Evolutionary conservation across 2,888 invertebrate genomes (phyloP), one percentile per base, ranked within the genome.

Genomic region (Schizotus pectinicornis): DNA sequence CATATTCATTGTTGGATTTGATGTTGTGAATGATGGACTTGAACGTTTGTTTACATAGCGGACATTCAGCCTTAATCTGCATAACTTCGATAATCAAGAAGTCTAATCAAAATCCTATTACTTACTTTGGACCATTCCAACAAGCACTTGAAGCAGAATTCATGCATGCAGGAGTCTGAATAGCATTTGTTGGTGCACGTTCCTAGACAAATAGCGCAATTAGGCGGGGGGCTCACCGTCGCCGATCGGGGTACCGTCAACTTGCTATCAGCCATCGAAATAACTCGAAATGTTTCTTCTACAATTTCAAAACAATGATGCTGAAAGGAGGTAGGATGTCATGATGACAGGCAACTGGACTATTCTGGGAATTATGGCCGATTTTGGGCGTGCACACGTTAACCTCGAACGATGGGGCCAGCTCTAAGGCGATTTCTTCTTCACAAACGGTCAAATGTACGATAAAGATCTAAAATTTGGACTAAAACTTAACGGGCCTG

Each of bases 11-110:
- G 75, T 90, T 89, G 0, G 94, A 91, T 66, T 90, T 87, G 2
- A 96, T 92, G 85, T 94, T 95, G 80, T 96, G 94, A 60, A 96
- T 92, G 56, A 97, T 97, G 6, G 91, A 90, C 69, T 89, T 91
- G 78, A 97, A 97, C 2, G 88, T 85, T 76, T 94, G 92, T 76
- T 98, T 97, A 79, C 98, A 98, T 0, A 98, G 81, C 0, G 98
- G 98, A 78, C 96, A 96, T 74, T 92, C 95, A 0, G 95, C 87
- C 80, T 95, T 96, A 8, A 95, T 91, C 90, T 91, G 75, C 5
- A 82, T 83, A 37, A 48, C 13, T 35, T 58, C 12, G 35, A 42
- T 7, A 46, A 32, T 34, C 30, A 37, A 35, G 41, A 49, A 39
- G 3, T 34, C 6, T 9, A 37, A 9, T 31, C 11, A 36, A 30